These are phyloP conservation scores for Periophthalmus magnuspinnatus DNA, from an alignment of 2,797 vertebrate species.

Conservation along the genomic window DNA sequence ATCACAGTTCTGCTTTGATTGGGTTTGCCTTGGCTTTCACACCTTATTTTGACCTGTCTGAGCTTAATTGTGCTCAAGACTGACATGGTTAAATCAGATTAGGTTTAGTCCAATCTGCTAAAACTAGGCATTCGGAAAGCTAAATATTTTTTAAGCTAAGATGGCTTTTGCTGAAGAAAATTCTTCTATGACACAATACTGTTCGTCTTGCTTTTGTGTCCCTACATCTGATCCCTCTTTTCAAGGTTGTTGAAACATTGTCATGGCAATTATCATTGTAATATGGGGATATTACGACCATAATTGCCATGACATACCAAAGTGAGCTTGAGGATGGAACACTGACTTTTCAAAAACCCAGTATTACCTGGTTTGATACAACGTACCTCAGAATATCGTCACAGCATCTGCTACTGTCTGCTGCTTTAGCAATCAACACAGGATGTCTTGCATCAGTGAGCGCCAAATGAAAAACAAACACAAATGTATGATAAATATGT, in stretches of 20 bases:
- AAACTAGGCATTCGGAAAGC: neutral
- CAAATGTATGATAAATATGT: slow-evolving; percentile 18
- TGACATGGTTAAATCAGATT: neutral
- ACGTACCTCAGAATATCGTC: slow-evolving; percentile 1
- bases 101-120: neutral
- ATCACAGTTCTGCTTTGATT: neutral
- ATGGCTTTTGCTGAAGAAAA: neutral
- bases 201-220: slow-evolving; percentile 28
- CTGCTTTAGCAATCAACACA: slow-evolving; percentile 19
- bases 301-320: too few species aligned
- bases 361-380: slow-evolving; percentile 47
- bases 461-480: slow-evolving; percentile 18
- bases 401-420: slow-evolving; percentile 24
- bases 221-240: slow-evolving; percentile 26
- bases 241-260: slow-evolving; percentile 33
- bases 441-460: neutral
- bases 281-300: too few species aligned
- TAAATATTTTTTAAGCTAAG: neutral
- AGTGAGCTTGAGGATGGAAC: slow-evolving; percentile 47
- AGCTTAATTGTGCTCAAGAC: neutral
- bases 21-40: neutral
- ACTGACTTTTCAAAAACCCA: slow-evolving; percentile 21
- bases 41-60: neutral
- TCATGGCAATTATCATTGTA: slow-evolving; percentile 40
- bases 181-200: slow-evolving; percentile 28